Base-by-base conservation (phyloP, 2,888 invertebrate species). In the Pseudolycoriella hygida region DNA sequence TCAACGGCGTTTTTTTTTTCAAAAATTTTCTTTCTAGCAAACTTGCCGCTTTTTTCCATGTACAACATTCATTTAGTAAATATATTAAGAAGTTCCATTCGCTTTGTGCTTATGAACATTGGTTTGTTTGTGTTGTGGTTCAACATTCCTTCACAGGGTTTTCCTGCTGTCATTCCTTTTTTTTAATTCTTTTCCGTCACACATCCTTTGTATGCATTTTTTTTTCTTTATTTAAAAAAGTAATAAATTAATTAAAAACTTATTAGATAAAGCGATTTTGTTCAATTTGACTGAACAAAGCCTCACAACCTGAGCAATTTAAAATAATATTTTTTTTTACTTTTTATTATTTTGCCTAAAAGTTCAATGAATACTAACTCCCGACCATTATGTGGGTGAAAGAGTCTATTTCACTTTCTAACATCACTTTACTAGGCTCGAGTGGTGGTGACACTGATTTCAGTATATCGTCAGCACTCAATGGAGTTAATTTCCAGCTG, bases 301-400 rank as follows among this genome's bases (percentile, higher is more conserved):
- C 47, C 49, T 64, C 63, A 62, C 63, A 64, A 64, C 64, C 64
- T 64, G 64, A 64, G 64, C 59, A 58, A 31, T 19, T 12, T 32
- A 32, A 30, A 31, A 41, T 41, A 14, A 41, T 17, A 25, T 15
- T 30, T 41, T 10, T 20, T 8, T 41, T 20, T 10, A 2, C 19
- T 10, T 41, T 4, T 41, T 30, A 17, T 31, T 42, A 12, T 3
- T 40, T 17, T 19, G 19, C 31, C 31, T 30, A 15, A 32, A 19
- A 17, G 8, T 25, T 25, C 19, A 12, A 12, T 40, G 10, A 40
- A 63, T 64, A 64, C 66, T 66, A 66, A 63, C 66, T 65, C 53
- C 71, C 71, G 48, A 72, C 71, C 58, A 72, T 64, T 49, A 72
- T 69, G 55, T 71, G 71, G 60, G 71, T 71, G 47, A 72, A 68